Evolutionary conservation across 2,797 vertebrate genomes (phyloP).

Genomic region (Neosilurus hyrtlii): DNA sequence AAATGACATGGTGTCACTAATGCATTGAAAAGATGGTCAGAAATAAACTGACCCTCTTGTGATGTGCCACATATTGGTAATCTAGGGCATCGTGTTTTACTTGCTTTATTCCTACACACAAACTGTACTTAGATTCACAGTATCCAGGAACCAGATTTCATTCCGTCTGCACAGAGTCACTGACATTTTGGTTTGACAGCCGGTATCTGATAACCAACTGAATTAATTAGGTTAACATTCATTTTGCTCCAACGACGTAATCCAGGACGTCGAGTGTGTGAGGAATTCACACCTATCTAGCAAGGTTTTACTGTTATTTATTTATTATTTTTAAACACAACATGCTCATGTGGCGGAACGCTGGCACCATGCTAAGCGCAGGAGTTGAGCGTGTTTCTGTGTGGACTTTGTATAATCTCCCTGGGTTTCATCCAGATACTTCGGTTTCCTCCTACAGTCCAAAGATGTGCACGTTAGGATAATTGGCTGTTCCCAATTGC

Average conservation of each 20-base stretch:
- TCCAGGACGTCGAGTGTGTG: not conserved
- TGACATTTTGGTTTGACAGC: not conserved
- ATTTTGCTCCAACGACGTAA: not conserved
- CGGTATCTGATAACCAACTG: not conserved
- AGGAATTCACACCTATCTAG: not conserved
- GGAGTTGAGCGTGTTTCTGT: no score
- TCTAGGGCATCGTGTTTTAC: not conserved
- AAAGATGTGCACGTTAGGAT: no score
- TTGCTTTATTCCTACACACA: no score
- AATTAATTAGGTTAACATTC: not conserved
- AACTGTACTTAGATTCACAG: not conserved
- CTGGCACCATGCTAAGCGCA: no score
- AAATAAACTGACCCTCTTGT: not conserved
- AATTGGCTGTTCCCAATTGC: no score
- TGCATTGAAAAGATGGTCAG: not conserved
- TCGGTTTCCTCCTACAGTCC: no score
- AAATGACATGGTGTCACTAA: not conserved
- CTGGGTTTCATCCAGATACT: no score
- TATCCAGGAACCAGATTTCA: not conserved
- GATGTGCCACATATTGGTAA: not conserved
- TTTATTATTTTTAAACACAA: no score
- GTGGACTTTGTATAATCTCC: no score
- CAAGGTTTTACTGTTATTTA: not conserved
- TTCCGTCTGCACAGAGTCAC: not conserved
- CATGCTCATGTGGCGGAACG: no score